phyloP scores from a whole-genome alignment of 2,888 invertebrate species.

The Erebia aethiops region DNA sequence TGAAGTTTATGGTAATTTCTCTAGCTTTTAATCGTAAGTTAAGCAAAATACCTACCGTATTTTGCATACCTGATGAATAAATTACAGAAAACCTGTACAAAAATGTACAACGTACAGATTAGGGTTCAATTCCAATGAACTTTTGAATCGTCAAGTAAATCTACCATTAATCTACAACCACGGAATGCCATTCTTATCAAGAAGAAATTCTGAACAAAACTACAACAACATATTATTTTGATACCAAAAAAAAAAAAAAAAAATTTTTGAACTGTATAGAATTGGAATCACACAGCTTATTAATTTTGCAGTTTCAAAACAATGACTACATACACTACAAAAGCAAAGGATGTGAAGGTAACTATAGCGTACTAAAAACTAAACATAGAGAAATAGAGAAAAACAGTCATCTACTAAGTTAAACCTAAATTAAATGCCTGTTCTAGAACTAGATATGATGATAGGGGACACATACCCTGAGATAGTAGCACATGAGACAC shows the following conservation, averaged over 20 bases:
- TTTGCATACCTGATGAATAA: too few relatives aligned
- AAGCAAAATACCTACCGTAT: too few relatives aligned
- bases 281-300: not conserved
- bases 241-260: too few relatives aligned
- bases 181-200: too few relatives aligned
- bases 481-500: conserved; percentile 90
- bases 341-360: conserved; percentile 85
- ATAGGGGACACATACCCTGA: conserved; percentile 91
- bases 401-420: not conserved
- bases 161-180: too few relatives aligned
- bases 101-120: too few relatives aligned
- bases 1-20: conserved; percentile 86
- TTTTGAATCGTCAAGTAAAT: too few relatives aligned
- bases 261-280: not conserved
- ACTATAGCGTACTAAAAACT: conserved; percentile 12
- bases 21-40: not conserved
- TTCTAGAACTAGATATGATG: conserved; percentile 87
- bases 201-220: too few relatives aligned
- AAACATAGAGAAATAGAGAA: too few relatives aligned
- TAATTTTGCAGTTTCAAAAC: conserved; percentile 82
- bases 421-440: not conserved
- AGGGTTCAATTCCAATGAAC: too few relatives aligned
- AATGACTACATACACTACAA: conserved; percentile 88
- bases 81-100: too few relatives aligned
- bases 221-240: too few relatives aligned